phyloP scores from a whole-genome alignment of 1,140 invertebrate genomes.

The Cyrtorhinus lividipennis region DNA sequence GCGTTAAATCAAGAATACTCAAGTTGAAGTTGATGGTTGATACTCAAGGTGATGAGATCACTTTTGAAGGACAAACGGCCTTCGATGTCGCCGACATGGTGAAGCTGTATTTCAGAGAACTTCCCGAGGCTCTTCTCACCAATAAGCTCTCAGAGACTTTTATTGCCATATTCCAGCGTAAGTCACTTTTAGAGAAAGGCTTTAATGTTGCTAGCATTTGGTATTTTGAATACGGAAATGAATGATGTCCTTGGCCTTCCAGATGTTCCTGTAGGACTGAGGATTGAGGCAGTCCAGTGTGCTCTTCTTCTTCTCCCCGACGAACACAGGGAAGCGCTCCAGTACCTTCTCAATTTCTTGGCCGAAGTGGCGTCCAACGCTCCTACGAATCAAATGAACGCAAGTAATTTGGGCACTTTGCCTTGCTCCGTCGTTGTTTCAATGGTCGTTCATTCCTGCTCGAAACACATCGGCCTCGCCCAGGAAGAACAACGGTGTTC shows the following conservation, averaged over 20 bases:
- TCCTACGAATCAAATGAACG: conserved; percentile 83
- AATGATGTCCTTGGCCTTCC: too few relatives aligned
- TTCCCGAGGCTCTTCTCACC: conserved; percentile 82
- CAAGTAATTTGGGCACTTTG: conserved; percentile 88
- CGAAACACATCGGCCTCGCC: conserved; percentile 41
- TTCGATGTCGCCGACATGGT: conserved; percentile 92
- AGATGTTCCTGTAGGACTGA: conserved; percentile 65
- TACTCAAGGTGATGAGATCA: conserved; percentile 46
- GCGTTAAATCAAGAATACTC: conserved; percentile 76
- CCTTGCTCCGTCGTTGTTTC: conserved; percentile 81
- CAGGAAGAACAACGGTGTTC: conserved; percentile 43
- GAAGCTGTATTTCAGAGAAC: conserved; percentile 88
- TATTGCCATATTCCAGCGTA: conserved; percentile 86
- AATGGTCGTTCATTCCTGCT: conserved; percentile 27
- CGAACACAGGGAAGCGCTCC: conserved; percentile 81
- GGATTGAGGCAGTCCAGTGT: conserved; percentile 75
- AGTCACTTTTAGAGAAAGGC: conserved; percentile 39
- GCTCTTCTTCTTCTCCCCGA: conserved; percentile 76
- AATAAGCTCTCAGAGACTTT: conserved; percentile 91
- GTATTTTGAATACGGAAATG: too few relatives aligned
- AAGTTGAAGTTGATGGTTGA: conserved; percentile 67
- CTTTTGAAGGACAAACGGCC: conserved; percentile 60
- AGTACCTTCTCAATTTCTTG: conserved; percentile 74
- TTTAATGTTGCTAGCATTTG: too few relatives aligned
- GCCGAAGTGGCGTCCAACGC: conserved; percentile 55